Evolutionary conservation across 2,113 vertebrate genomes (phyloP).

Genomic region (Penelope pileata): DNA sequence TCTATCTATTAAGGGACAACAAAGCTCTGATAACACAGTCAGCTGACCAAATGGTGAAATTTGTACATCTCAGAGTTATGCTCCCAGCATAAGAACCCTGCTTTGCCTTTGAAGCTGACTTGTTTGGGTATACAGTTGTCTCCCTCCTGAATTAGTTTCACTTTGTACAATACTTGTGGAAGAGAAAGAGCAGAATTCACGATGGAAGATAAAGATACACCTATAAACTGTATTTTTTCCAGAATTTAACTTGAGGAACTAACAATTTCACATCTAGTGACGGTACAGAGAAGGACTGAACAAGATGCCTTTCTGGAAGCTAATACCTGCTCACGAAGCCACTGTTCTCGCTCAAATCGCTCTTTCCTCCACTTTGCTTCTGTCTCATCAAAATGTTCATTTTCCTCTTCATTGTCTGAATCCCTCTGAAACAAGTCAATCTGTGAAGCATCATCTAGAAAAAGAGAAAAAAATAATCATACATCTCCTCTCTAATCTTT

Average conservation of each 20-base stretch:
- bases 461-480: neutral
- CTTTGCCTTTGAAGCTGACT: neutral
- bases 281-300: neutral
- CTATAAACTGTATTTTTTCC: neutral
- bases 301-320: neutral
- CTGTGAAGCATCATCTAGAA: slow-evolving; percentile 80
- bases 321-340: slow-evolving; percentile 91
- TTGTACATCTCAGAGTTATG: neutral
- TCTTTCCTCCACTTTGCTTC: slow-evolving; percentile 91
- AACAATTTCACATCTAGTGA: neutral
- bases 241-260: neutral
- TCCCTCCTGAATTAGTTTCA: neutral
- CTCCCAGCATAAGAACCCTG: neutral
- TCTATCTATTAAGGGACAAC: neutral
- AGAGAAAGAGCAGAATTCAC: neutral
- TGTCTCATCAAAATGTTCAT: slow-evolving; percentile 83
- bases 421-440: slow-evolving; percentile 77
- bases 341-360: slow-evolving; percentile 91
- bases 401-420: slow-evolving; percentile 82
- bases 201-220: neutral
- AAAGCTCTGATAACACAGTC: neutral
- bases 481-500: neutral
- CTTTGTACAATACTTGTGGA: neutral
- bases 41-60: neutral
- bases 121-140: neutral